phyloP scores from a whole-genome alignment of 2,797 vertebrate species.

The Pantherophis vulpinus region DNA sequence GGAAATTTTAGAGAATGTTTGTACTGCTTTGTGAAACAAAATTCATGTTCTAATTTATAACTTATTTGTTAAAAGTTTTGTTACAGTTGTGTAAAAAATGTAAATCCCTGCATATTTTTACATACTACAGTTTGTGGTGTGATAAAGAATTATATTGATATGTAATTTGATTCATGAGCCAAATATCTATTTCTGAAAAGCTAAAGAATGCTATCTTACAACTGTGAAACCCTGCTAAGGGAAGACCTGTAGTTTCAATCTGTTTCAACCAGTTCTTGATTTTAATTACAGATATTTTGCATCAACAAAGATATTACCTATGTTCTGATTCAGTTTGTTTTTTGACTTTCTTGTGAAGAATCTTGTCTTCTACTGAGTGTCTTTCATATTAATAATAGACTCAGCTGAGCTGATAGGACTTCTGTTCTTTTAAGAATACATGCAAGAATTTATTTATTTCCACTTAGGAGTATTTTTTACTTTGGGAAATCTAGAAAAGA shows the following conservation, averaged over 20 bases:
- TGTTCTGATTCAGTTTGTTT: slow-evolving; percentile 58
- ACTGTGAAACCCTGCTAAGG: slow-evolving; percentile 73
- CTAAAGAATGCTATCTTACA: slow-evolving; percentile 62
- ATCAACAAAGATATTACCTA: slow-evolving; percentile 69
- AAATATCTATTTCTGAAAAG: slow-evolving; percentile 65
- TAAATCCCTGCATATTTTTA: slow-evolving; percentile 68
- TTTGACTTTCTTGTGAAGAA: slow-evolving; percentile 37
- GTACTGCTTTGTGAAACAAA: slow-evolving; percentile 57
- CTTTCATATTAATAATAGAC: slow-evolving; percentile 23
- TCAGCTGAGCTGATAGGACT: background rate
- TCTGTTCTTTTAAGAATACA: background rate
- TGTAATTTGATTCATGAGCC: slow-evolving; percentile 59
- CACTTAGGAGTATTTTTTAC: background rate
- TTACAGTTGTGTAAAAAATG: slow-evolving; percentile 59
- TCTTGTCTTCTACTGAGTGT: slow-evolving; percentile 38
- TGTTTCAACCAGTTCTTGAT: slow-evolving; percentile 63
- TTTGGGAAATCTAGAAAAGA: background rate
- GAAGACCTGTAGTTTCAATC: slow-evolving; percentile 63
- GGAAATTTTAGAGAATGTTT: slow-evolving; percentile 60
- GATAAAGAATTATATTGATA: slow-evolving; percentile 62
- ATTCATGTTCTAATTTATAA: slow-evolving; percentile 70
- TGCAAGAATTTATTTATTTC: background rate
- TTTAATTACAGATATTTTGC: slow-evolving; percentile 68
- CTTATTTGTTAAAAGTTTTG: slow-evolving; percentile 66
- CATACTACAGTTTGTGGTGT: slow-evolving; percentile 60